Evolutionary conservation across 2,797 vertebrate species (phyloP).

Genomic region (Gephyroberyx darwinii): DNA sequence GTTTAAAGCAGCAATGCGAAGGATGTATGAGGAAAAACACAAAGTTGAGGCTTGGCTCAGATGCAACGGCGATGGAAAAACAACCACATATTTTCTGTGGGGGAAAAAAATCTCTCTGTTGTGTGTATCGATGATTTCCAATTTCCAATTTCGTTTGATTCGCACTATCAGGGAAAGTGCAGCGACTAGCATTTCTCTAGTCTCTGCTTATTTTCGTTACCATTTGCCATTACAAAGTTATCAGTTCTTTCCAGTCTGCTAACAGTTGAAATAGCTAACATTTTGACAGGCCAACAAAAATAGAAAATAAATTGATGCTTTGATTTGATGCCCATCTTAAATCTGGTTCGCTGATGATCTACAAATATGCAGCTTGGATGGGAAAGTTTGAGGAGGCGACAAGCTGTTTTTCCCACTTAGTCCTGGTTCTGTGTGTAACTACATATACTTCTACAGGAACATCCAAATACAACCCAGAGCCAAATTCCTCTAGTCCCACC

Average conservation of each 20-base stretch:
- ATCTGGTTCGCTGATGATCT: slow-evolving; percentile 48
- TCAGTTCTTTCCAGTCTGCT: background rate
- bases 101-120: too few species aligned
- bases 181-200: background rate
- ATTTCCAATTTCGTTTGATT: background rate
- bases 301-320: slow-evolving; percentile 33
- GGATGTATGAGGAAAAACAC: background rate
- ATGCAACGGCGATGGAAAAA: background rate
- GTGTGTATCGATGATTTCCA: background rate
- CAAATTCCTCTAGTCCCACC: slow-evolving; percentile 62
- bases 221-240: background rate
- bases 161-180: too few species aligned
- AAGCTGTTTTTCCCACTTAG: slow-evolving; percentile 58
- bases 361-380: slow-evolving; percentile 53
- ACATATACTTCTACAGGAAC: slow-evolving; percentile 64
- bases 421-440: slow-evolving; percentile 50
- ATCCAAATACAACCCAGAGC: slow-evolving; percentile 31
- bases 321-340: background rate
- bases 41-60: background rate
- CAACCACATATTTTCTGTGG: background rate
- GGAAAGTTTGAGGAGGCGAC: slow-evolving; percentile 16
- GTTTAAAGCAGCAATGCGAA: background rate
- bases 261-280: slow-evolving; percentile 11
- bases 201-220: background rate
- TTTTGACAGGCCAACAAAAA: slow-evolving; percentile 47